phyloP scores from a whole-genome alignment of 1,140 invertebrate genomes.

The Galendromus occidentalis region DNA sequence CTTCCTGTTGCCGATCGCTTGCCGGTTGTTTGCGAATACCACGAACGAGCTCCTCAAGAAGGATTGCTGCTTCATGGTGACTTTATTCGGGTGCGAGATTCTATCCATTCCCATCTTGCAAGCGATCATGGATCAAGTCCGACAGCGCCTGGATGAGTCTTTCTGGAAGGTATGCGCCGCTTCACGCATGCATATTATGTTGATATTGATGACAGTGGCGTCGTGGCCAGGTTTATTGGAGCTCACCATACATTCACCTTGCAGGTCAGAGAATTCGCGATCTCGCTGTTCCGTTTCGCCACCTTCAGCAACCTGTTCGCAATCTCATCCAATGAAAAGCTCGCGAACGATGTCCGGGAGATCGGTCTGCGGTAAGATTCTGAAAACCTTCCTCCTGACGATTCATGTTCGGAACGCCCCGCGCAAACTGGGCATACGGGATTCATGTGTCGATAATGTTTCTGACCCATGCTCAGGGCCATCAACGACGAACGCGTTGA shows the following conservation, averaged over 20 bases:
- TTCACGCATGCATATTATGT: slow-evolving; percentile 39
- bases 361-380: slow-evolving; percentile 20
- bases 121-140: slow-evolving; percentile 14
- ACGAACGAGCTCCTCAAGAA: slow-evolving; percentile 55
- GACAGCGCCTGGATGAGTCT: slow-evolving; percentile 6
- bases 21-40: slow-evolving; percentile 30
- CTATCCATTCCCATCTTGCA: slow-evolving; percentile 23
- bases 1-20: slow-evolving; percentile 14
- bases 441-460: too few species aligned
- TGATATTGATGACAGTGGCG: too few species aligned
- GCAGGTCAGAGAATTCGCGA: slow-evolving; percentile 46
- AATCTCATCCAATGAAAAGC: slow-evolving; percentile 36
- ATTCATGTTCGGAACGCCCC: too few species aligned
- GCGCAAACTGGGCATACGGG: too few species aligned
- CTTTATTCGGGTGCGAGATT: slow-evolving; percentile 35
- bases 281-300: slow-evolving; percentile 54
- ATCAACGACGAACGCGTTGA: slow-evolving; percentile 48
- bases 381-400: too few species aligned
- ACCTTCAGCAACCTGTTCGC: slow-evolving; percentile 64
- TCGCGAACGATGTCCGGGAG: slow-evolving; percentile 24
- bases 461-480: slow-evolving; percentile 37
- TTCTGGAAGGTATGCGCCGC: slow-evolving; percentile 21
- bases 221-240: too few species aligned
- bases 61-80: slow-evolving; percentile 42
- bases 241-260: too few species aligned